These are phyloP conservation scores for Reticulitermes lucifugus DNA, from an alignment of 2,888 invertebrate species.

Conservation along the genomic window DNA sequence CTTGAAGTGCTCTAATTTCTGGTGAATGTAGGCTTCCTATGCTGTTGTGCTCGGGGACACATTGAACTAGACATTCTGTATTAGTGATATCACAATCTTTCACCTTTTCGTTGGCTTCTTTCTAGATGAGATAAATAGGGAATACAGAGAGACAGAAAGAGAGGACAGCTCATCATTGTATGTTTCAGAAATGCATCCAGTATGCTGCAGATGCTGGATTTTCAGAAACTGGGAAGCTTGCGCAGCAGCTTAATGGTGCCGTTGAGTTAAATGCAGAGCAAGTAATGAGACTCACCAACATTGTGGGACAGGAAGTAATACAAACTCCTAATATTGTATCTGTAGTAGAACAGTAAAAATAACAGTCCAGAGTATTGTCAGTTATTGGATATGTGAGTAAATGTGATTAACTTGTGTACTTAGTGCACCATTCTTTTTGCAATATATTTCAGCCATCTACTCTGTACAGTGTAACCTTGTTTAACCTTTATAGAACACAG, in stretches of 20 bases:
- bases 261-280: slow-evolving; percentile 64
- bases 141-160: not conserved
- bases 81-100: too few relatives aligned
- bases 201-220: slow-evolving; percentile 71
- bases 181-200: slow-evolving; percentile 67
- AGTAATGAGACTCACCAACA: slow-evolving; percentile 64
- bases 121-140: too few relatives aligned
- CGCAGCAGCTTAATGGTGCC: slow-evolving; percentile 57
- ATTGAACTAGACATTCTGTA: too few relatives aligned
- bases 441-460: too few relatives aligned
- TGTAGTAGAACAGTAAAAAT: not conserved
- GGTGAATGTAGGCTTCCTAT: too few relatives aligned
- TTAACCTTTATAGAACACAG: too few relatives aligned
- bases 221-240: slow-evolving; percentile 64
- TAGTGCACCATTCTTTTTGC: not conserved
- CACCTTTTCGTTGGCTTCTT: too few relatives aligned
- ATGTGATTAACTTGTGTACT: not conserved
- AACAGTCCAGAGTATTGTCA: not conserved
- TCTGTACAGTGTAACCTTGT: too few relatives aligned
- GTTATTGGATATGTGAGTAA: not conserved
- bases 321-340: not conserved
- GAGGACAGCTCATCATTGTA: not conserved
- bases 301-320: slow-evolving; percentile 63
- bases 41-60: too few relatives aligned
- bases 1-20: too few relatives aligned